A percentile compares a stretch with the other conserved stretches of the same genome.
These are phyloP conservation scores for Corythornis cristatus DNA, from an alignment of 2,113 vertebrate genomes.

Conservation along the genomic window DNA sequence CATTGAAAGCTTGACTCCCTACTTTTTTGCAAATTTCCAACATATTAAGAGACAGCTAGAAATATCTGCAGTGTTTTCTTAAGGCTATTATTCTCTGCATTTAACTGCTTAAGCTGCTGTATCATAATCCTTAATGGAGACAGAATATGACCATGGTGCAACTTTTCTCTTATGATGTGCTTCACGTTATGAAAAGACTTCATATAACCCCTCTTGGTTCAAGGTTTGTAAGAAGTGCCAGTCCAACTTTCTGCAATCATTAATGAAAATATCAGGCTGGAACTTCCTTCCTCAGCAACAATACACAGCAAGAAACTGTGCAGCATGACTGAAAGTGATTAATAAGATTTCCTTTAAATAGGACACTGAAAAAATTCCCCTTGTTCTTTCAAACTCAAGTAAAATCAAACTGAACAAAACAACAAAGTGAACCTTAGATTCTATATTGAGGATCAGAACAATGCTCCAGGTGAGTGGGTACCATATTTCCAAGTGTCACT, in stretches of 20 bases:
- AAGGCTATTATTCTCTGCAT: neutral
- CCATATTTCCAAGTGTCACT: neutral
- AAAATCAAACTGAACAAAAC: constrained; percentile 41
- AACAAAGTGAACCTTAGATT: constrained; percentile 18
- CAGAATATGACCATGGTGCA: neutral
- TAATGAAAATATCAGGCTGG: neutral
- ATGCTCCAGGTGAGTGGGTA: constrained; percentile 2
- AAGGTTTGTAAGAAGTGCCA: neutral
- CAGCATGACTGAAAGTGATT: constrained; percentile 6
- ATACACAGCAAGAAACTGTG: constrained; percentile 6
- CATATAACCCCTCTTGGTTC: neutral
- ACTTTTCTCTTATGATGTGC: neutral
- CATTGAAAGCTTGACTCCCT: neutral
- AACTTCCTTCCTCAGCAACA: constrained; percentile 32
- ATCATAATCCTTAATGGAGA: neutral
- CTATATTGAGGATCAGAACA: neutral
- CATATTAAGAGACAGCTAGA: neutral
- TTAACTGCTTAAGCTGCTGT: neutral
- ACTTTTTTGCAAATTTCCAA: neutral
- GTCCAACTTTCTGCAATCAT: constrained; percentile 3
- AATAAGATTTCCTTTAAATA: constrained; percentile 41
- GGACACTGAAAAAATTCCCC: constrained; percentile 3
- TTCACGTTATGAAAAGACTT: neutral
- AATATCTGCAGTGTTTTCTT: neutral
- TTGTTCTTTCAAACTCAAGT: neutral